These are phyloP conservation scores for Rhagonycha fulva DNA, from an alignment of 2,888 invertebrate species.

Conservation along the genomic window DNA sequence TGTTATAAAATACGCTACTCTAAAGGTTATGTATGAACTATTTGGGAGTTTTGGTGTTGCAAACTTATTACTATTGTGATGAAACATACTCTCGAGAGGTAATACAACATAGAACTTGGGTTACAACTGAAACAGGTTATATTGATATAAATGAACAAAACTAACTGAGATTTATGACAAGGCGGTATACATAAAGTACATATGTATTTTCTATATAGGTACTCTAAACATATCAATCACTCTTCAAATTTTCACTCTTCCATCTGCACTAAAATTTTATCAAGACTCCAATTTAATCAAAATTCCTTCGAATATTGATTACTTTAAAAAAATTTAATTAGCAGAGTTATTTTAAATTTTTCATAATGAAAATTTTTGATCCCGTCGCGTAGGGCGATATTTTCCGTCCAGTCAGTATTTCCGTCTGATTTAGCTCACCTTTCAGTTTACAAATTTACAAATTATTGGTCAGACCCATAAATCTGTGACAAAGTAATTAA, in stretches of 20 bases:
- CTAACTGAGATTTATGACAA: constrained; percentile 34
- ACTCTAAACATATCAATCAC: neutral
- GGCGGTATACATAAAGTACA: constrained; percentile 22
- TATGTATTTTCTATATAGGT: constrained; percentile 9
- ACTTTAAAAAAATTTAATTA: neutral
- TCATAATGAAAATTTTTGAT: neutral
- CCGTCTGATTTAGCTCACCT: constrained; percentile 36
- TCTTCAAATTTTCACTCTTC: neutral
- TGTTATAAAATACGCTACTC: neutral
- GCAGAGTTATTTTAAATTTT: neutral
- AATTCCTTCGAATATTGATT: neutral
- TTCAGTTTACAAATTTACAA: constrained; percentile 40
- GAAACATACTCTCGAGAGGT: constrained; percentile 26
- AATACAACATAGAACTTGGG: constrained; percentile 24
- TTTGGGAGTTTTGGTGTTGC: constrained; percentile 7
- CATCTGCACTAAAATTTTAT: neutral
- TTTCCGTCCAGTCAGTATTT: neutral
- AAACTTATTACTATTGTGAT: constrained; percentile 19
- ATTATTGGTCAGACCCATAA: constrained; percentile 37
- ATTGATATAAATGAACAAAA: constrained; percentile 36
- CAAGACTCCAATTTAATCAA: neutral
- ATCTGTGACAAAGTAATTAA: constrained; percentile 40
- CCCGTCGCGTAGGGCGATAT: neutral
- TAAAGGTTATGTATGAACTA: neutral
- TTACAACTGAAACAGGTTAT: constrained; percentile 26